These are phyloP conservation scores for Ethmia dodecea DNA, from an alignment of 2,888 invertebrate species.

Conservation along the genomic window DNA sequence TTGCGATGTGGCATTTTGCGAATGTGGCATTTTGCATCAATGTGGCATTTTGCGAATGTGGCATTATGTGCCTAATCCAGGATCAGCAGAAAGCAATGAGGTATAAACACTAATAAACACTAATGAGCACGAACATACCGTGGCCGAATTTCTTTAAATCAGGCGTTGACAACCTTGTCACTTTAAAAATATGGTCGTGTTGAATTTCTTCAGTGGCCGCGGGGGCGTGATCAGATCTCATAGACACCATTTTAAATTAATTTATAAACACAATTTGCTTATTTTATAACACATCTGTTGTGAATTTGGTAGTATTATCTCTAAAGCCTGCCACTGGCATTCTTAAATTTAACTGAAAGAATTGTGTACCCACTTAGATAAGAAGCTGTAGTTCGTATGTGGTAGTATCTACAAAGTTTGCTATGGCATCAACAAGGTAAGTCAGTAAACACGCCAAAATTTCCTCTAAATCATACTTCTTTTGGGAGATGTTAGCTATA, in stretches of 20 bases:
- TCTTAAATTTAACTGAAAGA: too few relatives aligned
- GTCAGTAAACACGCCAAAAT: too few relatives aligned
- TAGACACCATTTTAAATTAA: slow-evolving; percentile 21
- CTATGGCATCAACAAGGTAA: too few relatives aligned
- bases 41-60: too few relatives aligned
- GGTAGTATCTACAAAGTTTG: slow-evolving; percentile 37
- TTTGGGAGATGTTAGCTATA: too few relatives aligned
- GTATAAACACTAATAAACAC: too few relatives aligned
- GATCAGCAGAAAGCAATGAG: too few relatives aligned
- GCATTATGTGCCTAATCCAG: too few relatives aligned
- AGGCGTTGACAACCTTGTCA: slow-evolving; percentile 57
- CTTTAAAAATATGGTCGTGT: slow-evolving; percentile 60
- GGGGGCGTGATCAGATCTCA: slow-evolving; percentile 37
- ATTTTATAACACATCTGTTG: slow-evolving; percentile 13
- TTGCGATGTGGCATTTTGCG: too few relatives aligned
- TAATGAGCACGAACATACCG: slow-evolving; percentile 37
- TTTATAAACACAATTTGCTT: background rate
- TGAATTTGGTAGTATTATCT: slow-evolving; percentile 7
- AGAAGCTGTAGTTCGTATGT: slow-evolving; percentile 6
- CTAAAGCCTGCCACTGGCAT: slow-evolving; percentile 12
- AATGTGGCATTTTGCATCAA: too few relatives aligned
- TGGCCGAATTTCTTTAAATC: slow-evolving; percentile 61
- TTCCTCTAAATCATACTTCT: too few relatives aligned
- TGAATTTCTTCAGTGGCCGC: slow-evolving; percentile 48
- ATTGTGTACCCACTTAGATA: slow-evolving; percentile 18